Evolutionary conservation across 2,888 invertebrate species (phyloP), one percentile per base, ranked within the genome.

Genomic region (Rhabditoides inermis): DNA sequence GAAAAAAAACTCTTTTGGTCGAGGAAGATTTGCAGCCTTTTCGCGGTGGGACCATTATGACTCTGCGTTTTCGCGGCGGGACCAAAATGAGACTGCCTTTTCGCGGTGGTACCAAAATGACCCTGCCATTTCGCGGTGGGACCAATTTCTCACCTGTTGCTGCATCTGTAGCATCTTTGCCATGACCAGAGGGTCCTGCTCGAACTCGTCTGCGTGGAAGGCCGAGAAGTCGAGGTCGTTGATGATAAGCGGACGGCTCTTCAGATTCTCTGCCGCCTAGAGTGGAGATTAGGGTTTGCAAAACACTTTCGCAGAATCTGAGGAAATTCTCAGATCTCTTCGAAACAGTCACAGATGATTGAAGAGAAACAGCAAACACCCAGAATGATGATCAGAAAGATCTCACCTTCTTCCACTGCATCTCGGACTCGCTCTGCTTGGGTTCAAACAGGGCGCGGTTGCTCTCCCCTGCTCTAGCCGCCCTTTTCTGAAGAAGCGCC

Each of bases 221-320:
- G 95, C 94, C 12, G 90, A 90, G 79, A 98, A 98, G 79, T 98
- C 95, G 73, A 95, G 82, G 79, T 95, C 94, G 77, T 92, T 90
- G 60, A 83, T 81, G 45, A 90, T 83, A 61, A 87, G 85, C 2
- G 79, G 78, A n/a, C 58, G 86, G 3, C 68, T 66, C 45, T 73
- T 63, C 50, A 77, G 50, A 25, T 66, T 69, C 53, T 73, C 72
- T 3, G 70, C 72, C 20, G 75, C 75, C 63, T 63, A 30, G 15
- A 56, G 20, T n/a, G n/a, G 1, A 2, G 27, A 4, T 15, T 36
- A 37, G 18, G 22, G 3, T 5, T 39, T 20, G 10, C 22, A 4
- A 1, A 25, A 4, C 6, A 27, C 6, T 2, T 25, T 32, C 7
- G 44, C 3, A 20, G 45, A 45, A 35, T 35, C 15, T n/a, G 32